These are phyloP conservation scores for Anabas testudineus DNA, from an alignment of 2,797 vertebrate species.

Conservation along the genomic window DNA sequence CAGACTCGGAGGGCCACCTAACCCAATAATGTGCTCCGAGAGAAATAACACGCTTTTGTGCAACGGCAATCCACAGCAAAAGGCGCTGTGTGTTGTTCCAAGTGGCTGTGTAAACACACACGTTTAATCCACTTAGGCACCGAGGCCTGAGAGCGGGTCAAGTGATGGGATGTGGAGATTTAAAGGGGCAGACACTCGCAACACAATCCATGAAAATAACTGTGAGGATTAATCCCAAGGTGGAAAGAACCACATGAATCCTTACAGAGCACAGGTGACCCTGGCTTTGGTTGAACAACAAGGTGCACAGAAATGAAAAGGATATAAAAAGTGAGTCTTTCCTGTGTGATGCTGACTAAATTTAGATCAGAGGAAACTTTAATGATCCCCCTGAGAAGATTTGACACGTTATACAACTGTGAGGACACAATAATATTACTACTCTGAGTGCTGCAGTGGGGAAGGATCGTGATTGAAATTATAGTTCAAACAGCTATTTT, in stretches of 20 bases:
- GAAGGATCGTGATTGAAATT: background rate
- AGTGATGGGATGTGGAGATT: constrained; percentile 47
- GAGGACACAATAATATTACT: constrained; percentile 9
- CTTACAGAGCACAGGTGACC: constrained; percentile 6
- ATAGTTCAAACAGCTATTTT: background rate
- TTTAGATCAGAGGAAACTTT: constrained; percentile 57
- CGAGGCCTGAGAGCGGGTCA: constrained; percentile 51
- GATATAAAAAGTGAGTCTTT: constrained; percentile 20
- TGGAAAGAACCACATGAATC: constrained; percentile 10
- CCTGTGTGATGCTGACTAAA: constrained; percentile 42
- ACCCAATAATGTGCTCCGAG: constrained; percentile 53
- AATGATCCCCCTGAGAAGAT: constrained; percentile 18
- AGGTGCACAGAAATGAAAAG: background rate
- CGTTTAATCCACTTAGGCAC: constrained; percentile 68
- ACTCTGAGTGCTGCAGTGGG: background rate
- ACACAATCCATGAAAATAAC: constrained; percentile 9
- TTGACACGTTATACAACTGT: constrained; percentile 6
- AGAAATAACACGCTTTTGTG: constrained; percentile 53
- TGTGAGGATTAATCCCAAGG: background rate
- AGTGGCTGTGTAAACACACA: constrained; percentile 65
- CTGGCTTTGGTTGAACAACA: background rate
- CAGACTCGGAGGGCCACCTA: constrained; percentile 57
- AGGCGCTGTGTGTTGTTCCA: constrained; percentile 26
- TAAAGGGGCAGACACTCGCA: constrained; percentile 11
- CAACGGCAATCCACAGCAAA: constrained; percentile 17